Evolutionary conservation across 1,140 invertebrate genomes (phyloP), one percentile per base, ranked within the genome.

Genomic region (Diachasmimorpha longicaudata): DNA sequence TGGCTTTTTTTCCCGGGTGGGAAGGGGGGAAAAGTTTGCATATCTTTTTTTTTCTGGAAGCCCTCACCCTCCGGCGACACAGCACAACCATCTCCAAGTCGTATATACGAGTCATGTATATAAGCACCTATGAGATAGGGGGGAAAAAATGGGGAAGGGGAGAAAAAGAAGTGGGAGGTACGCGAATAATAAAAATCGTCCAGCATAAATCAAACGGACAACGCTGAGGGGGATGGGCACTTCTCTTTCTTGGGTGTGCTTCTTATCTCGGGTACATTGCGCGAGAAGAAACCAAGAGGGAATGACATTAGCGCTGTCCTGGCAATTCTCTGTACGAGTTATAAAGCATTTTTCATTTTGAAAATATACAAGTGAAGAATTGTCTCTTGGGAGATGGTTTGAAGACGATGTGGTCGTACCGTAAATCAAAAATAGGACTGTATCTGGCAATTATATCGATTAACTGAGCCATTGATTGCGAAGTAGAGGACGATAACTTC

Each of bases 101-200:
- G 31, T 37, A 52, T 63, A 66, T 46, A 46, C 48, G 42, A 52
- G 71, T 52, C 39, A 66, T 66, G 58, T 74, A 74, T 73, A 58
- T 46, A 52, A 23, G 48, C 48, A 52, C 55, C 19, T 74, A 78
- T 73, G 75, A 80, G 78, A 83, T 82, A 83, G 79, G 76, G 31
- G 31, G n/a, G n/a, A 79, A 79, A 81, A 81, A 78, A 77, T 71
- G 77, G 77, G 78, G 58, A 66, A 74, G 75, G 76, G 76, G n/a
- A 70, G 74, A 79, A 74, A 75, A 74, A 75, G 58, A 68, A 75
- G 74, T 74, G 76, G 79, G 82, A 81, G 78, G 78, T 74, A 74
- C 79, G 84, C 83, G 87, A 89, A 88, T 88, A 88, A 89, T 88
- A 89, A 89, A 88, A 89, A 89, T 89, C 84, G 82, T 74, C 81